Percentiles rank a stretch among this genome's conserved stretches.
Evolutionary conservation across 2,113 vertebrate species (phyloP).

Genomic region (Neolamprologus longior): DNA sequence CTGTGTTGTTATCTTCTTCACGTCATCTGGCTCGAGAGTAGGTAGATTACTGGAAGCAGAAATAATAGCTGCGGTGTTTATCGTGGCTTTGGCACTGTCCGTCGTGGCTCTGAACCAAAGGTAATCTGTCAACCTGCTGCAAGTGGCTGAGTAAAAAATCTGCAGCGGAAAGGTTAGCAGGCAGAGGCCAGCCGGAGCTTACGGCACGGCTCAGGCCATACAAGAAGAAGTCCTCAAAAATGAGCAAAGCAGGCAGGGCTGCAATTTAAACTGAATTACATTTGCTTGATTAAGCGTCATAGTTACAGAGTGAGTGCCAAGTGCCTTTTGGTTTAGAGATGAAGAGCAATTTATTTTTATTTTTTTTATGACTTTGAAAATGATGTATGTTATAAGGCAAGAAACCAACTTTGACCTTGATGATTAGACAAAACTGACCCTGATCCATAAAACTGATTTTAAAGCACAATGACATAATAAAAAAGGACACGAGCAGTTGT

Average conservation of each 20-base stretch:
- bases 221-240: background rate
- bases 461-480: background rate
- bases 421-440: background rate
- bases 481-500: background rate
- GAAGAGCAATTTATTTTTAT: background rate
- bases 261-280: background rate
- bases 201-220: background rate
- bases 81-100: slow-evolving; percentile 53
- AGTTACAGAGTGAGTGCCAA: background rate
- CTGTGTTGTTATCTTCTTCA: slow-evolving; percentile 48
- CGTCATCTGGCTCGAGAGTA: slow-evolving; percentile 47
- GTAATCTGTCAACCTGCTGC: slow-evolving; percentile 59
- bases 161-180: background rate
- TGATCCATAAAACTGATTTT: background rate
- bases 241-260: background rate
- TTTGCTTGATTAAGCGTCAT: background rate
- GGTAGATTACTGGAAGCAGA: slow-evolving; percentile 67
- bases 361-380: background rate
- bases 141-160: slow-evolving; percentile 34
- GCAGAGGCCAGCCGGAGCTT: slow-evolving; percentile 15
- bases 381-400: background rate
- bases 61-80: slow-evolving; percentile 64
- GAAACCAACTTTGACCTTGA: background rate
- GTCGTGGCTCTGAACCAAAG: slow-evolving; percentile 53
- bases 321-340: background rate